Percentiles rank a stretch among this genome's conserved stretches.
phyloP scores from a whole-genome alignment of 2,113 vertebrate species.

The Sinocyclocheilus maitianheensis region DNA sequence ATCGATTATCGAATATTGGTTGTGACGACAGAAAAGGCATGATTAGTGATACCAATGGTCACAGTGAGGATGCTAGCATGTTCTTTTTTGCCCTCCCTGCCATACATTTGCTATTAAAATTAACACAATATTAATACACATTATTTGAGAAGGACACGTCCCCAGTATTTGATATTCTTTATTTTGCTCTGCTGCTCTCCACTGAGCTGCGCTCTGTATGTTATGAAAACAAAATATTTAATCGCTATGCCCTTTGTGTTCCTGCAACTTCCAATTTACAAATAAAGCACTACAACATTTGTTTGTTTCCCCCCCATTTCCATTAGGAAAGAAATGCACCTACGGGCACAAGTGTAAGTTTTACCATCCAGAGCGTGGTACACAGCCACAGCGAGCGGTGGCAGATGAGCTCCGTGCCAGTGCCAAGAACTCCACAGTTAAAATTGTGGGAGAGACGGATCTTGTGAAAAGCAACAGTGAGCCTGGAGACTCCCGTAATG shows the following conservation, averaged over 20 bases:
- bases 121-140: neutral
- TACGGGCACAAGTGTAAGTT: conserved; percentile 99
- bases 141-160: neutral
- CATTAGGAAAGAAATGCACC: conserved; percentile 95
- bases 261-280: neutral
- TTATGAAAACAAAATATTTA: neutral
- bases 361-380: conserved; percentile 93
- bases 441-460: conserved; percentile 82
- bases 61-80: neutral
- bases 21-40: no score
- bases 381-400: conserved; percentile 93
- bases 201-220: neutral
- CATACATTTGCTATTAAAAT: neutral
- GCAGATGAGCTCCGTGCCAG: conserved; percentile 96
- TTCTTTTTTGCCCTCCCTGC: neutral
- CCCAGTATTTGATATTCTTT: neutral
- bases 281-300: neutral
- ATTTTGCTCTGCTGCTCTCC: neutral
- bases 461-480: conserved; percentile 96
- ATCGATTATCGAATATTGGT: no score
- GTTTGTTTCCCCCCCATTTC: neutral
- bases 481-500: conserved; percentile 82
- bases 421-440: conserved; percentile 86
- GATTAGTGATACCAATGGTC: neutral
- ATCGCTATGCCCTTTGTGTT: neutral